Evolutionary conservation across 1,140 invertebrate genomes (phyloP), one percentile per base, ranked within the genome.

Genomic region (Drosophila melanica): DNA sequence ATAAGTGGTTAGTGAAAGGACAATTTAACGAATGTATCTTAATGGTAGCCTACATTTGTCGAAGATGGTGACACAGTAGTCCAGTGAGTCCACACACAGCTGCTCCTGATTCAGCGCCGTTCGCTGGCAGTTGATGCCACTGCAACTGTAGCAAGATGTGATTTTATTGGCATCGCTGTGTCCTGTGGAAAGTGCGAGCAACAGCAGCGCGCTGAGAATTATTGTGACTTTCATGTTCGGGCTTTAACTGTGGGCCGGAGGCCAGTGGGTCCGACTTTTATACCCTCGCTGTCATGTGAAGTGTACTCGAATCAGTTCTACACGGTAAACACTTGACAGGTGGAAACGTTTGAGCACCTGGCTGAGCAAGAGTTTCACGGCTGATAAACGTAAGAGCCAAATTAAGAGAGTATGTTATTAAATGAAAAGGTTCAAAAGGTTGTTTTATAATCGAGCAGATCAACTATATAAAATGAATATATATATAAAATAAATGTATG

Each of bases 121-220:
- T 2, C 90, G 67, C 51, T 89, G 84, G 37, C 90, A 91, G 50
- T 80, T 86, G 39, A 90, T 76, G 30, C 90, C 90, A 12, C 67
- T 60, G 41, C 90, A 91, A 18, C 81, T 77, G 47, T 80, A 70
- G 53, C 90, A 91, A 6, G 63, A 87, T 33, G 39, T 84, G 9
- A 75, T 20, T 6, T 47, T 70, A 33, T 87, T 81, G 9, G 63
- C 80, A 4, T 64, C 57, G 33, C 54, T 33, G 10, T 35, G 35
- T 42, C 63, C 81, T 41, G 54, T 48, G 39, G 53, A 57, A 9
- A 77, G 54, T 47, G 70, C 42, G 47, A 76, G 37, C 63, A 90
- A n/a, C 11, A 69, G 58, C 65, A 70, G 12, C n/a, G 51, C 23
- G 33, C 45, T 55, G 9, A 62, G 57, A 63, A 72, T 71, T 78